Evolutionary conservation across 2,797 vertebrate species (phyloP).

Genomic region (Limosa lapponica): DNA sequence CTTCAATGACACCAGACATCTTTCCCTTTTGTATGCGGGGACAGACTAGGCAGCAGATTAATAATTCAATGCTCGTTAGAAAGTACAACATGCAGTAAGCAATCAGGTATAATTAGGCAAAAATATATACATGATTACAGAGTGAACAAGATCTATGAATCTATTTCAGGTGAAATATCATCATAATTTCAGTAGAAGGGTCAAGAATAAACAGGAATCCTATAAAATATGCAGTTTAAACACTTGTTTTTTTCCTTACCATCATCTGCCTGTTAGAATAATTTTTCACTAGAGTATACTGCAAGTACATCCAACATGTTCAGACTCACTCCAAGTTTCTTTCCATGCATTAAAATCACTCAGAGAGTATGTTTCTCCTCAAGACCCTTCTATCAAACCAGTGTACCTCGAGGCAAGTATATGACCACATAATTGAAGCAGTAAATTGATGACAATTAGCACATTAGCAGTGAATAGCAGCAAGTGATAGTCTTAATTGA

Average conservation of each 20-base stretch:
- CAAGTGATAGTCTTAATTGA: constrained; percentile 55
- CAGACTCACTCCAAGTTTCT: neutral
- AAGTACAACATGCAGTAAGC: neutral
- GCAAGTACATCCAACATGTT: neutral
- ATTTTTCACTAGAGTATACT: neutral
- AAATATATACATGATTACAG: neutral
- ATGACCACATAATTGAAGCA: constrained; percentile 60
- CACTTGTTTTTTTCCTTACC: neutral
- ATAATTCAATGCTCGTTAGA: constrained; percentile 55
- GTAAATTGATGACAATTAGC: constrained; percentile 71
- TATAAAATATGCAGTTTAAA: neutral
- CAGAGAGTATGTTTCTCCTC: neutral
- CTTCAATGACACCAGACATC: neutral
- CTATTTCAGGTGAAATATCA: neutral
- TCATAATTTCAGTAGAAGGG: neutral
- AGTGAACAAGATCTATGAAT: neutral
- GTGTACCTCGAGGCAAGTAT: constrained; percentile 34
- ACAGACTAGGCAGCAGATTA: constrained; percentile 35
- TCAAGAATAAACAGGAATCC: neutral
- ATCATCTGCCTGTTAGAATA: neutral
- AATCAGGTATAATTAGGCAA: constrained; percentile 39
- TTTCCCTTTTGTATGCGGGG: neutral
- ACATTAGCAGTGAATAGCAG: constrained; percentile 58
- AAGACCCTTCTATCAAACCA: neutral
- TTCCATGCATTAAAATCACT: neutral